Percentiles rank a stretch among this genome's conserved stretches.
Conservation (phyloP, 2,797 vertebrate species). For the Phalanger gymnotis region DNA sequence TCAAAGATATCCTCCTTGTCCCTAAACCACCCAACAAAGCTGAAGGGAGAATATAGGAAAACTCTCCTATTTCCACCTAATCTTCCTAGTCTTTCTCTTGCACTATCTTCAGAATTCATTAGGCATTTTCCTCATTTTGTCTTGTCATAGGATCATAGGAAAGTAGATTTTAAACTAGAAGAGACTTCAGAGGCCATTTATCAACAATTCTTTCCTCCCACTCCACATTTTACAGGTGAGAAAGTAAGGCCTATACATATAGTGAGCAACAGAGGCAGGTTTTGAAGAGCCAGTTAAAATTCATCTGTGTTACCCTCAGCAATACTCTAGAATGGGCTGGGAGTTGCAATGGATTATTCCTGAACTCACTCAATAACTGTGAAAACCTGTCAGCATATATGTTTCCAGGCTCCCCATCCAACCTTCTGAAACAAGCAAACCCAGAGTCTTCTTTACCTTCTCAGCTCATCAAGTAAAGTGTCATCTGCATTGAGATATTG, state of each 20-base stretch:
- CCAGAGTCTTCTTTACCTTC: no score
- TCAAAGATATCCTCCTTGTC: constrained; percentile 11
- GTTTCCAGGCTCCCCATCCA: neutral
- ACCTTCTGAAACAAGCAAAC: neutral
- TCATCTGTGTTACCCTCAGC: neutral
- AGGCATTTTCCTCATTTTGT: neutral
- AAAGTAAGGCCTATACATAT: neutral
- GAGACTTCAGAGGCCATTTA: neutral
- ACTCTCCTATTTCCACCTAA: neutral
- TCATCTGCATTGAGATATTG: neutral
- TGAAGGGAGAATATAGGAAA: constrained; percentile 15
- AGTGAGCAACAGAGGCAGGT: neutral
- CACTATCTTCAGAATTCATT: neutral
- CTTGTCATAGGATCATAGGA: neutral
- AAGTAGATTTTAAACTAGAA: neutral
- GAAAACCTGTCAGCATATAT: neutral
- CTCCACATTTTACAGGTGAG: neutral
- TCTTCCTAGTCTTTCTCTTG: neutral
- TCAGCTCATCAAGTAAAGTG: no score
- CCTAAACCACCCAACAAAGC: constrained; percentile 18
- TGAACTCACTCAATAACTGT: neutral
- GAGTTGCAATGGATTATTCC: neutral
- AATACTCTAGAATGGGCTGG: neutral
- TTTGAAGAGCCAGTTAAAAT: neutral
- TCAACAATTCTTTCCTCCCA: neutral